A percentile compares a stretch with the other conserved stretches of the same genome.
These are phyloP conservation scores for Teinopalpus imperialis DNA, from an alignment of 2,888 invertebrate species.

Conservation along the genomic window DNA sequence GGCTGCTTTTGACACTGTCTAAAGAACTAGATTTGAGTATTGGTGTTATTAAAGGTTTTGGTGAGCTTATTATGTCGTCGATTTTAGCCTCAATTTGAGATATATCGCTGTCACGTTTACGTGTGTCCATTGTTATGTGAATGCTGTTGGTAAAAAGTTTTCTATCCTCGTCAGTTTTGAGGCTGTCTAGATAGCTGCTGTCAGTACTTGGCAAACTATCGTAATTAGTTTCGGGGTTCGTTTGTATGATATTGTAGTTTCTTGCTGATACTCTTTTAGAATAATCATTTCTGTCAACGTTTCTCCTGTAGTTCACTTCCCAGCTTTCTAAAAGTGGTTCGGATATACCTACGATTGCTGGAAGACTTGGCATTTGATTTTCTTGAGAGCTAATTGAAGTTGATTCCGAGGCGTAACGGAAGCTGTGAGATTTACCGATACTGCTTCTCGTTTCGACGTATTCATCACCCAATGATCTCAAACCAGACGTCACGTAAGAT, in stretches of 20 bases:
- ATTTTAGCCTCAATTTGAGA: slow-evolving; percentile 80
- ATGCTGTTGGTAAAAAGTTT: slow-evolving; percentile 70
- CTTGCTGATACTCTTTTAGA: slow-evolving; percentile 66
- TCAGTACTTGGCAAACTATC: slow-evolving; percentile 75
- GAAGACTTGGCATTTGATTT: slow-evolving; percentile 76
- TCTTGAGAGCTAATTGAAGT: slow-evolving; percentile 74
- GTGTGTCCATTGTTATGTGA: slow-evolving; percentile 60
- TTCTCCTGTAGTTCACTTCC: slow-evolving; percentile 76
- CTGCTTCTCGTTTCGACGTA: slow-evolving; percentile 77
- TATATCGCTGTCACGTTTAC: slow-evolving; percentile 74
- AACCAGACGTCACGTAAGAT: slow-evolving; percentile 56
- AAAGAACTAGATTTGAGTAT: slow-evolving; percentile 80
- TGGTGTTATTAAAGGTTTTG: slow-evolving; percentile 73
- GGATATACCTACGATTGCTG: slow-evolving; percentile 75
- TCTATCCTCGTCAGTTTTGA: slow-evolving; percentile 69
- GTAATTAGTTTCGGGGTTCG: slow-evolving; percentile 60
- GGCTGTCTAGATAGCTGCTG: slow-evolving; percentile 73
- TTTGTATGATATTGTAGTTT: slow-evolving; percentile 61
- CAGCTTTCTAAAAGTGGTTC: slow-evolving; percentile 76
- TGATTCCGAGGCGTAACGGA: slow-evolving; percentile 82
- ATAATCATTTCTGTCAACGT: slow-evolving; percentile 66
- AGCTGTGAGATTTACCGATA: slow-evolving; percentile 88
- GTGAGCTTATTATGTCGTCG: slow-evolving; percentile 78
- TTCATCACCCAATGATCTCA: slow-evolving; percentile 71
- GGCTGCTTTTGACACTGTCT: slow-evolving; percentile 82